These are phyloP conservation scores for Drosophila niveifrons DNA, from an alignment of 2,888 invertebrate species.

Conservation along the genomic window DNA sequence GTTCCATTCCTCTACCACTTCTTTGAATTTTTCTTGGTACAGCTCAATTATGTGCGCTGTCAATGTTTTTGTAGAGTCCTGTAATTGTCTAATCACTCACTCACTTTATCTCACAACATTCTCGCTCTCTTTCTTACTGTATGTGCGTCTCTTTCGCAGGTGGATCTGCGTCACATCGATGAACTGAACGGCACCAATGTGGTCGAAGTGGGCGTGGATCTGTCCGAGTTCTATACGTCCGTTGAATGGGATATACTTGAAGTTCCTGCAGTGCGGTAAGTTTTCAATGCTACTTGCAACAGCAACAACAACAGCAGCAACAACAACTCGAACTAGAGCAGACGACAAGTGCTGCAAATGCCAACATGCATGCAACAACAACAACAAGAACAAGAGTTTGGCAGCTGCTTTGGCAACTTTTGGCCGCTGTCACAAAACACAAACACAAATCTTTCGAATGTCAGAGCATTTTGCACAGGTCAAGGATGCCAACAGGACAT, in stretches of 20 bases:
- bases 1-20: conserved; percentile 5
- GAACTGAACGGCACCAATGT: conserved; percentile 95
- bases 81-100: conserved; percentile 68
- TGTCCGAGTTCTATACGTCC: conserved; percentile 98
- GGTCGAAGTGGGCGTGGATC: conserved; percentile 97
- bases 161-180: conserved; percentile 96
- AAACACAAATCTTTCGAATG: conserved; percentile 74
- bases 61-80: conserved; percentile 45
- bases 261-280: conserved; percentile 96
- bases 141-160: conserved; percentile 86
- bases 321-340: conserved; percentile 12
- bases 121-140: conserved; percentile 5
- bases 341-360: conserved; percentile 4
- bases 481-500: conserved; percentile 65
- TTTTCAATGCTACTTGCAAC: conserved; percentile 44
- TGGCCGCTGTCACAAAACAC: conserved; percentile 78
- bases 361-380: conserved; percentile 11
- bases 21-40: neutral
- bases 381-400: conserved; percentile 49
- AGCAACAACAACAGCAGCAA: conserved; percentile 19
- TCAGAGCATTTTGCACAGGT: conserved; percentile 66
- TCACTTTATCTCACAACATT: no score
- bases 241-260: conserved; percentile 99
- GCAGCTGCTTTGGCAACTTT: conserved; percentile 75
- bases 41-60: conserved; percentile 58